Base-by-base conservation (phyloP, 2,888 invertebrate species). In the Lycia hirtaria region DNA sequence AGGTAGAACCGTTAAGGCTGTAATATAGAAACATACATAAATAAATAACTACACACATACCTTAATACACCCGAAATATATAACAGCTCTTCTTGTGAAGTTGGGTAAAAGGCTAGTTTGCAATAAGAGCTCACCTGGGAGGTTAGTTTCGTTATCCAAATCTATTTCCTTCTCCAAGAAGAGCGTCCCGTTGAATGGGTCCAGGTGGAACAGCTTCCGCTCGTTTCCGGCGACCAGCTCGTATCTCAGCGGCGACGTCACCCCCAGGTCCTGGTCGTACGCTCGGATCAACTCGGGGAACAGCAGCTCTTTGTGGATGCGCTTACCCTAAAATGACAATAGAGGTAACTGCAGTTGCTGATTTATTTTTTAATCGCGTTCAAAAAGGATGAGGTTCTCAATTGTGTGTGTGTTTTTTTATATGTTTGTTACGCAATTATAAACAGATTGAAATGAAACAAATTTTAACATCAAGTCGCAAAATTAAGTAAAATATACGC, bases 151-250 rank as follows among this genome's bases (percentile, higher is more conserved):
- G 12, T 93, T 93, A 72, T 98, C 97, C 68, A 97, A 80, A 81
- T 98, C 97, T 10, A 98, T 94, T 83, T 97, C 96, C 50, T 94
- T 94, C 64, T 97, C 95, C 30, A 97, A 87, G 76, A 94, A 97
- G 55, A 98, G 83, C 0, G 95, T 93, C 0, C 96, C 97, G 69
- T 96, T 97, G 24, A 93, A 88, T 0, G 94, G 92, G 73, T 97
- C 95, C 33, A 97, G 92, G 4, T 94, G 93, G 81, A 97, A 97
- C 12, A 96, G 83, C 38, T 94, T 94, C 0, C 95, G 90, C 49
- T 97, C 97, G 75, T 97, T 97, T 0, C 97, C 97, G 1, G 96
- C 93, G 17, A 96, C 93, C 43, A 97, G 94, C 64, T 96, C 96
- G 78, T 97, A 97, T 0, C 95, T 92, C 0, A 97, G 90, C 0